Base-by-base conservation (phyloP, 2,113 vertebrate genomes). In the Axis porcinus region DNA sequence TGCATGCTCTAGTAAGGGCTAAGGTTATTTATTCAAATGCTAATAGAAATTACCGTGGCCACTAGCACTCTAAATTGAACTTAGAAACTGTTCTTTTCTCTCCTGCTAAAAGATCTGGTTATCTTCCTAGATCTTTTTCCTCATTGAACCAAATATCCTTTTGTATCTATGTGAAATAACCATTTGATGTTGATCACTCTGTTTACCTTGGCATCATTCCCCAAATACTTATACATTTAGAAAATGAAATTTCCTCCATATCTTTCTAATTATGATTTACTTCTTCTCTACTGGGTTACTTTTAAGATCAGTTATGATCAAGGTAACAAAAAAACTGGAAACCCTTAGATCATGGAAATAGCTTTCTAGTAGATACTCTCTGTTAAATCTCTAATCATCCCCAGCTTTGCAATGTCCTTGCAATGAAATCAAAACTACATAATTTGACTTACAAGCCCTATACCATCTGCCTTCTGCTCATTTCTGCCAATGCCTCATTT, bases 21-120 rank as follows among this genome's bases (percentile, higher is more conserved):
- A 96, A 95, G 95, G 93, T 98, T 97, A 92, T 91, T 98, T 92
- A 97, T 94, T 97, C 83, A 95, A 94, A 97, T 64, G 74, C 89
- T 97, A 97, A 95, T 76, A 64, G 67, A 89, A 97, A 78, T 97
- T 95, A 97, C 79, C 57, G 54, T 85, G 84, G 84, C 84, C 92
- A 97, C 64, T 50, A 45, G 52, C 60, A 43, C 27, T 87, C 64
- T 94, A 87, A 92, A 21, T 74, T 94, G 78, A 93, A 97, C 86
- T 96, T 81, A 85, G 92, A 97, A 94, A 76, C 55, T 79, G 50
- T 92, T 60, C 81, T 95, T 95, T 96, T 85, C 60, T 97, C 86
- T 95, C n/a, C 52, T 70, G 25, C 50, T 95, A 64, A 64, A 96
- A 93, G n/a, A 88, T 88, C 52, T 93, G 33, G 36, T 94, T 25